phyloP scores from a whole-genome alignment of 2,113 vertebrate genomes.

The Ophthalmolycus amberensis region DNA sequence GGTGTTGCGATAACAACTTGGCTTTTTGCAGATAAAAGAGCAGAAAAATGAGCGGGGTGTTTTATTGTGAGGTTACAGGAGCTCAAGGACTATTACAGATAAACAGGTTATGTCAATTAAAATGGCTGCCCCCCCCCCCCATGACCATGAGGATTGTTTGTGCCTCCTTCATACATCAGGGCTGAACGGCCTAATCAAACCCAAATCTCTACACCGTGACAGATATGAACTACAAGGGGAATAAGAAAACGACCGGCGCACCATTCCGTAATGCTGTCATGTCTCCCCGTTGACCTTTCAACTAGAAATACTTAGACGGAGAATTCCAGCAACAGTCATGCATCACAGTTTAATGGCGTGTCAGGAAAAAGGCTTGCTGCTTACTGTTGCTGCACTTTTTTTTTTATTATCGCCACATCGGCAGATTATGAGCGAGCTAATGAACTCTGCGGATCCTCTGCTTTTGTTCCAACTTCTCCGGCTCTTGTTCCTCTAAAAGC shows the following conservation, averaged over 20 bases:
- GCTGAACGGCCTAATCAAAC: background rate
- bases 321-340: conserved; percentile 66
- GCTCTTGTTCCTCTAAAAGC: conserved; percentile 52
- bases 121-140: conserved; percentile 11
- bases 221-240: conserved; percentile 36
- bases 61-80: conserved; percentile 87
- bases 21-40: conserved; percentile 59
- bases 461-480: conserved; percentile 66
- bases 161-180: background rate
- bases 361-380: conserved; percentile 51
- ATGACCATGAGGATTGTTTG: background rate
- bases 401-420: conserved; percentile 80
- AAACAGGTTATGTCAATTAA: conserved; percentile 81
- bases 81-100: conserved; percentile 89
- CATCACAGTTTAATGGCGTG: conserved; percentile 82
- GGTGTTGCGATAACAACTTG: conserved; percentile 88
- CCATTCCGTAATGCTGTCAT: conserved; percentile 63
- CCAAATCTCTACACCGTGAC: conserved; percentile 29
- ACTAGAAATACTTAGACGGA: conserved; percentile 66
- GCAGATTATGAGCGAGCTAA: conserved; percentile 83
- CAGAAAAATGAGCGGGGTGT: conserved; percentile 78
- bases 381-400: conserved; percentile 73
- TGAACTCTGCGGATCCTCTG: conserved; percentile 71
- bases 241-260: conserved; percentile 41
- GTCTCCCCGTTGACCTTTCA: conserved; percentile 80